Conservation (phyloP, 2,113 vertebrate genomes). For the Anarrhichthys ocellatus region DNA sequence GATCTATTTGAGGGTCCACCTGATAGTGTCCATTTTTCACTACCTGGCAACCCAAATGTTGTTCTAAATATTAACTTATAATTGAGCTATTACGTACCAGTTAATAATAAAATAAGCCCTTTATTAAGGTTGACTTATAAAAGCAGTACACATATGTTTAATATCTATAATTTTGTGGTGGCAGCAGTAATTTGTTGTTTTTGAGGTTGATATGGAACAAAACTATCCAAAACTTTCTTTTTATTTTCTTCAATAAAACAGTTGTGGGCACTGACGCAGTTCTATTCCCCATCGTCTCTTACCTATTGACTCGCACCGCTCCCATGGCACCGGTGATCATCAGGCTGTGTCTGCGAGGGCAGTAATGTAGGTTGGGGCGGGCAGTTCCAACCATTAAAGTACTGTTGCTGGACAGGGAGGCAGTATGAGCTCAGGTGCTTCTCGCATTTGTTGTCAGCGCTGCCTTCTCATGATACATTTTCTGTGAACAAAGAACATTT, state of each 20-base stretch:
- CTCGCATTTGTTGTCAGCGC: conserved; percentile 46
- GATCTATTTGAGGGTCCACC: neutral
- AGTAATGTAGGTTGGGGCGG: conserved; percentile 76
- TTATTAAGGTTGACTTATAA: neutral
- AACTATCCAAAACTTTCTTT: neutral
- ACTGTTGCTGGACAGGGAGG: conserved; percentile 63
- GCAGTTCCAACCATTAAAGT: conserved; percentile 82
- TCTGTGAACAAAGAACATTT: conserved; percentile 44
- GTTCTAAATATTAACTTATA: neutral
- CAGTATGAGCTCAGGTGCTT: conserved; percentile 68
- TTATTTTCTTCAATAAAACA: neutral
- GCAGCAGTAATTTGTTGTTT: neutral
- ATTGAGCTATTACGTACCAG: neutral
- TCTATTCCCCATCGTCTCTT: conserved; percentile 1
- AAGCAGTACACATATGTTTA: neutral
- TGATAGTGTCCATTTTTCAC: neutral
- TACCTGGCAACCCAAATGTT: neutral
- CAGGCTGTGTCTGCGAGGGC: conserved; percentile 76
- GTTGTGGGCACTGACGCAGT: neutral
- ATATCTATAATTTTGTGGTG: neutral
- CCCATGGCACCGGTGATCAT: conserved; percentile 82
- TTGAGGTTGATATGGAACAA: neutral
- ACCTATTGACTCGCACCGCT: conserved; percentile 83
- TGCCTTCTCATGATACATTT: conserved; percentile 57
- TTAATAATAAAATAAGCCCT: neutral